Base-by-base conservation (phyloP, 2,888 invertebrate species). In the Anthophora plumipes region DNA sequence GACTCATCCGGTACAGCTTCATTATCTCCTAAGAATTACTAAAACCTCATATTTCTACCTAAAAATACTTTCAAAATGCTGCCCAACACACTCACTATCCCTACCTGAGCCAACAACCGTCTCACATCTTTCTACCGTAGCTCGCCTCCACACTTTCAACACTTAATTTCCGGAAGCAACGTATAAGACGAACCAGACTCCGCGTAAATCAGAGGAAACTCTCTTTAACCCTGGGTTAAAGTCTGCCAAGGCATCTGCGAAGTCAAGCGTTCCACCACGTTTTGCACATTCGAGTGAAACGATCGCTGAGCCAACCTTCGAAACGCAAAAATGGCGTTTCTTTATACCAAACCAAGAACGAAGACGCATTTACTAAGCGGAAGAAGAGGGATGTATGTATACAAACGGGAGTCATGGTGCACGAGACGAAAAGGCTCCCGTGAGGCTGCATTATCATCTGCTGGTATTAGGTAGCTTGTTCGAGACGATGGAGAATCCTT, bases 401-500 rank as follows among this genome's bases (percentile, higher is more conserved):
- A 55, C 43, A 63, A 76, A 82, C 66, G 25, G 77, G 66, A 59
- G 64, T 76, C 68, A 68, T 57, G 74, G 50, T 57, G 74, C 46
- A 75, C 78, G 85, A 85, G 86, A 86, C 85, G 86, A 87, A 89
- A 89, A 89, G 85, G 87, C 74, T 91, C 91, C 88, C 89, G 75
- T 64, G 88, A 85, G 88, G 70, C 59, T 68, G 85, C 84, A 91
- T 91, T 91, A 91, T 92, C 90, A 91, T 91, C 87, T 82, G 75
- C 64, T 61, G 83, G 83, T 87, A 85, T 89, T 90, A 88, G 80
- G 74, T 83, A 83, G 73, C 85, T 79, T 82, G 84, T 82, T 79
- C 82, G 72, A 74, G 74, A 59, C 61, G 50, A 14, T 46, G 52
- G 63, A 50, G 68, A 72, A 80, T 80, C 79, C 83, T 77, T 61